A percentile compares a stretch with the other conserved stretches of the same genome.
These are phyloP conservation scores for Serilophus lunatus DNA, from an alignment of 2,113 vertebrate genomes.

Conservation along the genomic window DNA sequence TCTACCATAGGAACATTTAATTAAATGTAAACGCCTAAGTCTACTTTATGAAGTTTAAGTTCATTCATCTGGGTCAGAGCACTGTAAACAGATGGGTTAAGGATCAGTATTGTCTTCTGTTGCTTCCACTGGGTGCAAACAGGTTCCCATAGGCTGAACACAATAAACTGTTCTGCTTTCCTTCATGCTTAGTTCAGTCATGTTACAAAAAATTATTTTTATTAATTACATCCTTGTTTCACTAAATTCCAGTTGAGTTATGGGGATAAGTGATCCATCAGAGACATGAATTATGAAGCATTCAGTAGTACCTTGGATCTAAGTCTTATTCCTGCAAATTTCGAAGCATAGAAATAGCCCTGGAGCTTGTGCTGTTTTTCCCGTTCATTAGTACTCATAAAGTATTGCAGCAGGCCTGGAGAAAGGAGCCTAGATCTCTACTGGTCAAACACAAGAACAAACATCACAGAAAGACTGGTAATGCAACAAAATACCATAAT, in stretches of 20 bases:
- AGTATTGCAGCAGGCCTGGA: neutral
- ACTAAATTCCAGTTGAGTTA: neutral
- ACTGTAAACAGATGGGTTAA: neutral
- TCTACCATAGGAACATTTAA: neutral
- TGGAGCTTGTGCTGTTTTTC: neutral
- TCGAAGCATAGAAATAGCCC: neutral
- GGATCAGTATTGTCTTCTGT: neutral
- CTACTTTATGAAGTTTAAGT: neutral
- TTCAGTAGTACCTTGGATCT: neutral
- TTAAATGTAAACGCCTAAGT: neutral
- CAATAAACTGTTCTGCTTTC: neutral
- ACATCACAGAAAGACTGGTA: neutral
- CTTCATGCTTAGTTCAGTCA: neutral
- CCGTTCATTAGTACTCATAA: neutral
- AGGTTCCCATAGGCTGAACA: neutral
- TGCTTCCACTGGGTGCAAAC: neutral
- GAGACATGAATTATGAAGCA: neutral
- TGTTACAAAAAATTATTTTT: neutral
- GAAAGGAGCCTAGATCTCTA: neutral
- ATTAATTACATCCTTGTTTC: neutral
- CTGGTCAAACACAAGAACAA: neutral
- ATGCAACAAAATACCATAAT: neutral
- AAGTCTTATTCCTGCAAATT: neutral
- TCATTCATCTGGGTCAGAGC: neutral
- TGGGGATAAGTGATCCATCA: neutral